Base-by-base conservation (phyloP, 1,140 invertebrate genomes). In the Papilio polyxenes region DNA sequence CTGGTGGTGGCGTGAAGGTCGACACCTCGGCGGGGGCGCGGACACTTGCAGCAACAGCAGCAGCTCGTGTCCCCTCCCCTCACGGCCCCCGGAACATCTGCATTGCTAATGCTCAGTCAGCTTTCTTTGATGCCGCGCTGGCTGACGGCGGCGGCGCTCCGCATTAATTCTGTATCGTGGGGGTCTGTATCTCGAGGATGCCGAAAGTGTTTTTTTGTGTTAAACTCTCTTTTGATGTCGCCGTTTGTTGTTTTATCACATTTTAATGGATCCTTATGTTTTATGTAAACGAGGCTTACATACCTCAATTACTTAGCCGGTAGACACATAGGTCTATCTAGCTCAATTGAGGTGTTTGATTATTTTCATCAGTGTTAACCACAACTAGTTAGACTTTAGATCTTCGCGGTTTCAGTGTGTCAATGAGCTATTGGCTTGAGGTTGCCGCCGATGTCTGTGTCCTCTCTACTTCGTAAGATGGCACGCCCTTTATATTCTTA, bases 151-250 rank as follows among this genome's bases (percentile, higher is more conserved):
- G 49, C 56, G 9, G 49, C 56, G 17, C 65, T 72, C 4, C 13
- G 65, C 65, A 72, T 72, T 37, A 40, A 72, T 37, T 72, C 23
- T 4, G 10, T 44, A 6, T 4, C 40, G 40, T 10, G 37, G n/a
- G 72, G 72, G 20, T 5, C 8, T 49, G 20, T 31, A 31, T 31
- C 74, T 75, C 10, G n/a, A 75, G 17, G 17, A 11, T 31, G 31
- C 5, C 40, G 31, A 49, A 75, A 44, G 74, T 75, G 74, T 75
- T 49, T 75, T 75, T 75, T 75, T 75, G 72, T 40, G 48, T 20
- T 75, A 75, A 75, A 75, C 74, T 75, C 48, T 75, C 40, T 15
- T 75, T 75, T 75, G 74, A 75, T 75, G 40, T 75, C 40, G 48
- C 74, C 44, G 74, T 40, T 49, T 75, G 74, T 75, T 75, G 74